These are phyloP conservation scores for Lytechinus pictus DNA, from an alignment of 35 echinoderm and acorn worm species.

Conservation along the genomic window DNA sequence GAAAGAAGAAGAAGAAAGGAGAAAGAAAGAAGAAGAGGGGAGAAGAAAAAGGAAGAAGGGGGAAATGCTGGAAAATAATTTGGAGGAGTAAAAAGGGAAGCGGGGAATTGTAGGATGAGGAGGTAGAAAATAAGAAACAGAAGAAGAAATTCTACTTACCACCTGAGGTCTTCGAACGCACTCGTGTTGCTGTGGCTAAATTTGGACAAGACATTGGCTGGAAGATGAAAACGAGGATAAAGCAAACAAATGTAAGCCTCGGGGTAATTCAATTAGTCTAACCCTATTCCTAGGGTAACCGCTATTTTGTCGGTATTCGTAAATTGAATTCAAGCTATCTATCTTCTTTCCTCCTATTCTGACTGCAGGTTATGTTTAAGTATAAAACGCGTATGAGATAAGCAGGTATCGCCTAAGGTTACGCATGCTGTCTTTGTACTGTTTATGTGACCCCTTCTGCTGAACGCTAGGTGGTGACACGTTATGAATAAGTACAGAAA, in stretches of 20 bases:
- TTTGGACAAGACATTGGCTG: neutral
- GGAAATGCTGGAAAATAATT: too few relatives aligned
- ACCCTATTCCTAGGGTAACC: neutral
- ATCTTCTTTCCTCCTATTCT: neutral
- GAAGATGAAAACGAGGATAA: neutral
- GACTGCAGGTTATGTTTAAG: neutral
- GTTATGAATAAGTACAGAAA: neutral
- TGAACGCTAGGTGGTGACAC: neutral
- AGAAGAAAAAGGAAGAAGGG: too few relatives aligned
- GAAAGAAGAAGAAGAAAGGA: too few relatives aligned
- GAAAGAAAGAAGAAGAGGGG: too few relatives aligned
- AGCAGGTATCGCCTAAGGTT: neutral
- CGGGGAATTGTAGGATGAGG: too few relatives aligned
- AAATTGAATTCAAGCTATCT: constrained; percentile 13
- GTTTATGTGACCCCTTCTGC: neutral
- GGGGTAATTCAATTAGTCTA: neutral
- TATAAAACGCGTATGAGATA: neutral
- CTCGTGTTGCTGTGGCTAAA: neutral
- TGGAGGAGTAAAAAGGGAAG: too few relatives aligned
- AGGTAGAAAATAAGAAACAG: neutral
- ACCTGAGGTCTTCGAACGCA: neutral
- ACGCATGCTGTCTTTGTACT: neutral
- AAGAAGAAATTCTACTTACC: neutral
- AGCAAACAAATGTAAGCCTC: neutral
- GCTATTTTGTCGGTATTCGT: neutral